Evolutionary conservation across 2,888 invertebrate species (phyloP), one percentile per base, ranked within the genome.

Genomic region (Caenorhabditis afra): DNA sequence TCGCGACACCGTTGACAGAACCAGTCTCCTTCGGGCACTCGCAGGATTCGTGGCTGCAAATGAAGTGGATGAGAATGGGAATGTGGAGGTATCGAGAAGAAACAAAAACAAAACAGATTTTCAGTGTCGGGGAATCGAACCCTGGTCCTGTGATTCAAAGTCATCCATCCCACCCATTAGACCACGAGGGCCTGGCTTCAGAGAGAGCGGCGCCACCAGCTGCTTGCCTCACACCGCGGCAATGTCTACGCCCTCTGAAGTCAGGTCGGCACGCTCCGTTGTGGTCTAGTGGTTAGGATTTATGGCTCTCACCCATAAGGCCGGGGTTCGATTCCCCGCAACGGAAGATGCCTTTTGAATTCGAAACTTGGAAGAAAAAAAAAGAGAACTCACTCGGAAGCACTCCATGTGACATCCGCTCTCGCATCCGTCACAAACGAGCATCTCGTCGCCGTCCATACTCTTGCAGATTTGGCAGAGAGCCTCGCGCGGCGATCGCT

Each of bases 401-500:
- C 98, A 98, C 91, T 97, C 97, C 57, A 96, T 97, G 92, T 98
- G 98, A 92, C 97, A 97, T 61, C 97, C 98, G 91, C 96, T 95
- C 92, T 98, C 98, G 92, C 98, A 98, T 83, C 96, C 95, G 92
- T 98, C 98, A 91, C 98, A 98, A 23, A 98, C 92, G 86, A 98
- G 92, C 85, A 98, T 92, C 91, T 96, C 95, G 86, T 96, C 97
- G 91, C 98, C 97, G 92, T 97, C 97, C 77, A 96, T 97, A 89
- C 94, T 94, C 90, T 95, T 94, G 92, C 98, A 98, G 92, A 98
- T 96, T 92, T 98, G 97, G 92, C 85, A 86, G 10, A 59, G 62
- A 1, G 97, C 97, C 93, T 97, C 96, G 97, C 98, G 97, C 90
- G 97, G 95, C 92, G 96, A 96, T 92, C 97, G 96, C 92, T 98